phyloP scores from a whole-genome alignment of 2,797 vertebrate genomes.

The Otolemur crassicaudatus region DNA sequence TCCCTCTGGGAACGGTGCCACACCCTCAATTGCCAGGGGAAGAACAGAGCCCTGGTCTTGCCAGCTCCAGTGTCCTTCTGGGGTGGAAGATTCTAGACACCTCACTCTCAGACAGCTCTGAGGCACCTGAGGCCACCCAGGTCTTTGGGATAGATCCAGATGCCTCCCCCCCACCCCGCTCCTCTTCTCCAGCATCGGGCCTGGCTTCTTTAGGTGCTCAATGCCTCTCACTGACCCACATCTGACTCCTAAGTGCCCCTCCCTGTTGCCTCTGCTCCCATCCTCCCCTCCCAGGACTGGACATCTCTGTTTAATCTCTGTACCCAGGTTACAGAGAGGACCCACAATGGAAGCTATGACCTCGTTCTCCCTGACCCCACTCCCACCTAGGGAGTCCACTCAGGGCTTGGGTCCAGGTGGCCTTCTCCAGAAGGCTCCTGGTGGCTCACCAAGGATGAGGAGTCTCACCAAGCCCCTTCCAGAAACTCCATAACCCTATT shows the following conservation, averaged over 20 bases:
- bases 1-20: neutral
- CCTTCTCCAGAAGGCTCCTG: neutral
- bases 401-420: accelerated
- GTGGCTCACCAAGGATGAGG: neutral
- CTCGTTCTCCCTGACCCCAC: neutral
- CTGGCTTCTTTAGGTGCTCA: neutral
- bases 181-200: neutral
- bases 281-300: neutral
- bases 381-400: neutral
- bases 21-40: accelerated
- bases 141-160: too few species aligned
- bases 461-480: neutral
- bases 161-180: neutral
- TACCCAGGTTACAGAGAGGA: neutral
- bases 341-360: neutral
- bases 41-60: neutral
- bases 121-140: too few species aligned
- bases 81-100: neutral
- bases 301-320: neutral
- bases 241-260: neutral
- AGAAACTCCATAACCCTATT: neutral
- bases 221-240: neutral
- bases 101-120: neutral
- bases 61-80: neutral
- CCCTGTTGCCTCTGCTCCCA: too few species aligned